Conservation (phyloP, 2,797 vertebrate species). For the Serranus cabrilla region DNA sequence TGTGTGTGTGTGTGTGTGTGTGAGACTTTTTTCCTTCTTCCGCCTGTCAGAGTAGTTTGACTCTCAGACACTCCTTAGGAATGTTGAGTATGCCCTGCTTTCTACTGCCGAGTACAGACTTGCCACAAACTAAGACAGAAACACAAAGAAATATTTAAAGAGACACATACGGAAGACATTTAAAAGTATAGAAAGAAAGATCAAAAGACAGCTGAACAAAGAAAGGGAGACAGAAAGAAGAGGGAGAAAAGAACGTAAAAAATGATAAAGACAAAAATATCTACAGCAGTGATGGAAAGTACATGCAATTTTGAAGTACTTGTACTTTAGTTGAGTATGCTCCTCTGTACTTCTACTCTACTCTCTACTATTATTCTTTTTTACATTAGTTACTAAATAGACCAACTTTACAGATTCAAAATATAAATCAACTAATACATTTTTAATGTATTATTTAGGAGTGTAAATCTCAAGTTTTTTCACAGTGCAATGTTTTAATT, state of each 20-base stretch:
- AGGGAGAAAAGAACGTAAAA: not conserved
- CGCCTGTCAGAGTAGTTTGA: constrained; percentile 72
- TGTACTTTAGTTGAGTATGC: too few species aligned
- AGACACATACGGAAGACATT: not conserved
- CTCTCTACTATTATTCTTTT: too few species aligned
- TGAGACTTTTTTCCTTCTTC: constrained; percentile 55
- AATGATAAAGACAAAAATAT: not conserved
- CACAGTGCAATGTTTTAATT: too few species aligned
- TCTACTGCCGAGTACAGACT: constrained; percentile 81
- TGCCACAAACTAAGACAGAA: constrained; percentile 59
- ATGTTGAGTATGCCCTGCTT: constrained; percentile 79
- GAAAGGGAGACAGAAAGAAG: not conserved
- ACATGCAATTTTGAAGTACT: too few species aligned
- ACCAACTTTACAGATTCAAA: too few species aligned
- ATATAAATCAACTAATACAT: too few species aligned
- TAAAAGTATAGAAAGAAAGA: not conserved
- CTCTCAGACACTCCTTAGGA: constrained; percentile 80
- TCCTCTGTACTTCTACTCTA: too few species aligned
- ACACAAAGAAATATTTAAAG: constrained; percentile 20
- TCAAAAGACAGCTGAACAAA: not conserved
- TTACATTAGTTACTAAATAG: too few species aligned
- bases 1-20: constrained; percentile 7
- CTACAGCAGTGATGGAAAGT: too few species aligned
- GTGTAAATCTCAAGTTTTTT: too few species aligned
- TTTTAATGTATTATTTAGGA: too few species aligned